Evolutionary conservation across 2,113 vertebrate genomes (phyloP), one percentile per base, ranked within the genome.

Genomic region (Meriones unguiculatus): DNA sequence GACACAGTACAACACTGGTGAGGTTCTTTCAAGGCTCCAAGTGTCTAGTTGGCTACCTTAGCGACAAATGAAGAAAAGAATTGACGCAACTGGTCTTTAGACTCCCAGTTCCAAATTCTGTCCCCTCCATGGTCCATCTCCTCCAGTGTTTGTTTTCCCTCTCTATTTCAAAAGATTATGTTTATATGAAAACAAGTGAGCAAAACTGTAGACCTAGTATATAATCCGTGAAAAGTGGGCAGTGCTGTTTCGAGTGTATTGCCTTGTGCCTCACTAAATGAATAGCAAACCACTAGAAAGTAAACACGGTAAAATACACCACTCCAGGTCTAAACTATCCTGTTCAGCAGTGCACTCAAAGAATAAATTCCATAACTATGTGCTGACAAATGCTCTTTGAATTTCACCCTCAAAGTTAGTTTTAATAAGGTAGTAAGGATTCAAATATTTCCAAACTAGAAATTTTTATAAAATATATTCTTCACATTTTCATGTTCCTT

Each of bases 381-480:
- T 30, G 64, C 62, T 75, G 38, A 69, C 91, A 54, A 89, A 65
- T 76, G 22, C 38, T 89, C 54, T 65, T 64, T 64, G 17, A 94
- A 94, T 70, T 76, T 57, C 41, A 97, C 22, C 46, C 25, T 90
- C 75, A 13, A 87, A 87, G 73, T 22, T 52, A 77, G 32, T 59
- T 75, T 94, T 91, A 76, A 57, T 88, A 65, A 81, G 89, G 28
- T n/a, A 89, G 4, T 13, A 46, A 59, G 15, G 93, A 94, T 69
- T 59, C 64, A 92, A 95, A 85, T 81, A 80, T 24, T 1, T 17
- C 70, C 57, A 89, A 89, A 57, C 18, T 67, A 91, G 54, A n/a
- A 32, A 73, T 62, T 87, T 89, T 95, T 85, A 65, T 85, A 88
- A 95, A 96, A 89, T 70, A 13, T 6, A 64, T 95, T 89, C 46